phyloP scores from a whole-genome alignment of 2,888 invertebrate genomes.

The Eulithis testata region DNA sequence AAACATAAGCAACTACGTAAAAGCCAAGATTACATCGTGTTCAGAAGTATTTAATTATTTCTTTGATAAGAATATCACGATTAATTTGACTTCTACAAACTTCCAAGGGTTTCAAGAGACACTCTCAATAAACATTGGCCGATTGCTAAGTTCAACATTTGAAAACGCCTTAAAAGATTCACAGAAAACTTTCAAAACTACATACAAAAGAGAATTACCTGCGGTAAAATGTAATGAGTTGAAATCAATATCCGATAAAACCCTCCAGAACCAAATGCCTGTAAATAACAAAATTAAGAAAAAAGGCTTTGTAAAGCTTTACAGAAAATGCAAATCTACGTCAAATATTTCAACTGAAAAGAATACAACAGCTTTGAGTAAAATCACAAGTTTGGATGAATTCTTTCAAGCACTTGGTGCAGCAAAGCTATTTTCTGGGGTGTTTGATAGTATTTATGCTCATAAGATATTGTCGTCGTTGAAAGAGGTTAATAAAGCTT shows the following conservation, averaged over 20 bases:
- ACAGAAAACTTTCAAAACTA: neutral
- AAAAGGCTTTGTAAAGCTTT: constrained; percentile 55
- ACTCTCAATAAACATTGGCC: constrained; percentile 22
- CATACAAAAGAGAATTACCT: constrained; percentile 24
- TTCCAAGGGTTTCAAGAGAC: constrained; percentile 18
- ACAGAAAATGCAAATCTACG: constrained; percentile 68
- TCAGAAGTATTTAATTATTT: constrained; percentile 13
- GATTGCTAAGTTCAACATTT: constrained; percentile 7
- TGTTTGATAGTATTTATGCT: constrained; percentile 58
- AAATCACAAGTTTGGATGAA: constrained; percentile 68
- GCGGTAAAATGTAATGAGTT: constrained; percentile 13
- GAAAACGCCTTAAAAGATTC: neutral
- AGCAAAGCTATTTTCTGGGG: constrained; percentile 54
- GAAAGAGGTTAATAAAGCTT: constrained; percentile 52
- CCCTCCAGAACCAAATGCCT: constrained; percentile 1
- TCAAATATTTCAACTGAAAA: constrained; percentile 54
- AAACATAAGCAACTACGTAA: constrained; percentile 30
- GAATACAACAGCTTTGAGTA: constrained; percentile 52
- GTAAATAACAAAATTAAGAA: constrained; percentile 36
- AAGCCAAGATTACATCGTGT: constrained; percentile 5
- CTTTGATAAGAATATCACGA: constrained; percentile 21
- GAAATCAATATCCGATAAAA: constrained; percentile 3
- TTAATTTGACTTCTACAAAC: constrained; percentile 26
- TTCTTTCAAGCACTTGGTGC: constrained; percentile 69
- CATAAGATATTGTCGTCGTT: constrained; percentile 63